These are phyloP conservation scores for Cydia splendana DNA, from an alignment of 1,140 invertebrate genomes.

Conservation along the genomic window DNA sequence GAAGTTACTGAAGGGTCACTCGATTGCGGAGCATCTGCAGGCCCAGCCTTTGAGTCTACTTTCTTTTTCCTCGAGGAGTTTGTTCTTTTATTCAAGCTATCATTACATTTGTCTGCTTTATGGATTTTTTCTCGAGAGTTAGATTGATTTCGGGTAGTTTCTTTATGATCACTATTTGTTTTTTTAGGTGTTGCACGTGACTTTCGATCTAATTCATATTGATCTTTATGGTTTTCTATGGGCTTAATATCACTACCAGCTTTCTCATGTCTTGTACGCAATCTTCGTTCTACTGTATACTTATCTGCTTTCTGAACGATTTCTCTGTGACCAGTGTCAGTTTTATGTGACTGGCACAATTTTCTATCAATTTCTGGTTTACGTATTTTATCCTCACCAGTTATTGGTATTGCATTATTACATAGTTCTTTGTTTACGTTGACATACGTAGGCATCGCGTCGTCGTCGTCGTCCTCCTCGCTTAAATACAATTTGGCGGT, in stretches of 20 bases:
- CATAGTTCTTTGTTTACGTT: constrained; percentile 12
- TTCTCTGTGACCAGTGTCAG: neutral
- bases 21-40: neutral
- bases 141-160: neutral
- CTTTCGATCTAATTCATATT: neutral
- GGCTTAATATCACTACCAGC: neutral
- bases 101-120: neutral
- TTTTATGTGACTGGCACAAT: constrained; percentile 6
- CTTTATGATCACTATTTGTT: neutral
- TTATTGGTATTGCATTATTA: neutral
- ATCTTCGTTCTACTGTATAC: neutral
- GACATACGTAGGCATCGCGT: neutral
- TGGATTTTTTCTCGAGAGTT: constrained; percentile 4
- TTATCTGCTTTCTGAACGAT: constrained; percentile 10
- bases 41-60: neutral
- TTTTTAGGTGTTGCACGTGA: neutral
- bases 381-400: neutral
- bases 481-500: constrained; percentile 21
- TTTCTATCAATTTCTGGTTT: constrained; percentile 12
- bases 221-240: neutral
- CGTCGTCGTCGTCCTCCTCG: constrained; percentile 4
- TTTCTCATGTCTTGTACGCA: neutral
- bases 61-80: constrained; percentile 19
- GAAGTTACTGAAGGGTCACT: neutral
- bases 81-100: constrained; percentile 14